Conservation (phyloP, 2,888 invertebrate genomes). For the Antitype chi region DNA sequence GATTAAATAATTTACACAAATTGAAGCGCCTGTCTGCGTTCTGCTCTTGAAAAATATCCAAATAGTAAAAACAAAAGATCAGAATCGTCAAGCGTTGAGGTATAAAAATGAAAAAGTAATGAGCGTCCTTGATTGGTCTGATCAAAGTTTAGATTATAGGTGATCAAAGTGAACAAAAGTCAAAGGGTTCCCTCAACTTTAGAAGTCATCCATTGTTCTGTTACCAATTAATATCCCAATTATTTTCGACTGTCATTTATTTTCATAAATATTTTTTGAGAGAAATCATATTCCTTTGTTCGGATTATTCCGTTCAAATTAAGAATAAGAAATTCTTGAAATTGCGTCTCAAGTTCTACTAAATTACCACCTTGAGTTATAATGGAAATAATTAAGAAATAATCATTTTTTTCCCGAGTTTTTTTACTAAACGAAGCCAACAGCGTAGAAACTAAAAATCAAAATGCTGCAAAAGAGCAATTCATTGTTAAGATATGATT, state of each 20-base stretch:
- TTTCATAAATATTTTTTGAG: conserved; percentile 17
- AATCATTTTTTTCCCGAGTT: background rate
- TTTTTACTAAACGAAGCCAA: background rate
- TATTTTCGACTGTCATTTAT: conserved; percentile 28
- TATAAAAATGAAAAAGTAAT: conserved; percentile 13
- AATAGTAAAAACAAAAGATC: background rate
- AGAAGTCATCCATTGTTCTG: conserved; percentile 27
- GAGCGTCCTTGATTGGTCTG: background rate
- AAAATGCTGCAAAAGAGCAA: background rate
- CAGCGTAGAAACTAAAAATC: background rate
- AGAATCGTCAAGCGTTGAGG: background rate
- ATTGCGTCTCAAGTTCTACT: background rate
- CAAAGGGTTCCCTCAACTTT: conserved; percentile 35
- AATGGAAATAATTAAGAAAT: background rate
- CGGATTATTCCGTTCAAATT: background rate
- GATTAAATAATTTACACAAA: too few relatives aligned
- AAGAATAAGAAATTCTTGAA: background rate
- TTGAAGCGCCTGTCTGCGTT: too few relatives aligned
- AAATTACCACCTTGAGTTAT: background rate
- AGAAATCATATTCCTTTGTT: conserved; percentile 16
- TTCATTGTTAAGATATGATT: too few relatives aligned
- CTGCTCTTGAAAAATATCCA: too few relatives aligned
- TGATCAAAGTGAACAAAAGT: conserved; percentile 27
- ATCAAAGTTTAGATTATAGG: conserved; percentile 23
- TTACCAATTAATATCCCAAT: conserved; percentile 43